phyloP scores from a whole-genome alignment of 2,113 vertebrate genomes.

The Campylorhamphus procurvoides region DNA sequence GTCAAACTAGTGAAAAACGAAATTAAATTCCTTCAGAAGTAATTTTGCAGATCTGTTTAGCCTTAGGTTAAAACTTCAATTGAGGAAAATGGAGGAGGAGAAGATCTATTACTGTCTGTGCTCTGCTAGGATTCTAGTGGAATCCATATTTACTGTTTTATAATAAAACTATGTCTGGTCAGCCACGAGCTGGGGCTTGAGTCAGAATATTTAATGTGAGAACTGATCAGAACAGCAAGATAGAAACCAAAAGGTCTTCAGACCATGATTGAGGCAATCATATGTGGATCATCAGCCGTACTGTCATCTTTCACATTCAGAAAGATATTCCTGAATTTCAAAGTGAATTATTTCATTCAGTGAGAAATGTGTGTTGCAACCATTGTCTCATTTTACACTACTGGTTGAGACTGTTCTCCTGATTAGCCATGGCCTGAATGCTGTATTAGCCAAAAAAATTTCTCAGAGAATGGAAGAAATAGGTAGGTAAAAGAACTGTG shows the following conservation, averaged over 20 bases:
- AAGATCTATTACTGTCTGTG: not conserved
- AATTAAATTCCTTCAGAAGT: constrained; percentile 53
- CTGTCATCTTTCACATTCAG: not conserved
- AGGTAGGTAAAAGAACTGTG: not conserved
- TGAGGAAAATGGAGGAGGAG: not conserved
- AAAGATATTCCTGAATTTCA: not conserved
- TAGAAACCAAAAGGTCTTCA: not conserved
- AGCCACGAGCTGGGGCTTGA: not conserved
- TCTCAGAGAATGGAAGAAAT: not conserved
- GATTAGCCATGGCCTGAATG: not conserved
- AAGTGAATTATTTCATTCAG: not conserved
- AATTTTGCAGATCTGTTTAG: constrained; percentile 29
- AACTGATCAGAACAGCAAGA: not conserved
- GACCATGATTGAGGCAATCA: not conserved
- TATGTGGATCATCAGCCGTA: accelerated
- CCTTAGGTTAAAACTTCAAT: not conserved
- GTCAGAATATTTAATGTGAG: not conserved
- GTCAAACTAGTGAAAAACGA: constrained; percentile 54
- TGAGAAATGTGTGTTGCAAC: not conserved
- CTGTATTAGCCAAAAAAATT: accelerated
- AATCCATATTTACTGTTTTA: not conserved
- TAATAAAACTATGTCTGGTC: not conserved
- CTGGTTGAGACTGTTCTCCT: not conserved
- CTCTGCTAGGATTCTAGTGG: not conserved
- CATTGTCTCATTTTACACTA: not conserved